A percentile compares a stretch with the other conserved stretches of the same genome.
Evolutionary conservation across 2,113 vertebrate species (phyloP).

Genomic region (Furnarius figulus): DNA sequence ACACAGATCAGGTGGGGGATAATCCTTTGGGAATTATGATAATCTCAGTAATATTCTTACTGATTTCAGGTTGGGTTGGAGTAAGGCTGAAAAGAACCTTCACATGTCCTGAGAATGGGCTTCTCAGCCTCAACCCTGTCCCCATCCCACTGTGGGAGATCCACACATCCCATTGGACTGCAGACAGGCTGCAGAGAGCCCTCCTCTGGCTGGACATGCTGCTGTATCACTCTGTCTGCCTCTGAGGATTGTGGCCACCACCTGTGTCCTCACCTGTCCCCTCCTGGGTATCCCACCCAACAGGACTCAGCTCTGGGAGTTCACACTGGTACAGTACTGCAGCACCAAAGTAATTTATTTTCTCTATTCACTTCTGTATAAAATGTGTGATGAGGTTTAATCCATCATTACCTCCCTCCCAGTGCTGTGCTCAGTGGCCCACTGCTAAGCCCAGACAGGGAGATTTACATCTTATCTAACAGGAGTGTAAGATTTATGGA

Average conservation of each 20-base stretch:
- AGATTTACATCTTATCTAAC: conserved; percentile 37
- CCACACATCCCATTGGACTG: not conserved
- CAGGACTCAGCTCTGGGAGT: not conserved
- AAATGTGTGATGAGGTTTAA: not conserved
- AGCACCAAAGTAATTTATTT: not conserved
- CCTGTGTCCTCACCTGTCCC: fast-evolving
- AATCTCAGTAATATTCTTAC: not conserved
- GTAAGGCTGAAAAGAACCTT: not conserved
- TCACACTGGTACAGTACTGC: not conserved
- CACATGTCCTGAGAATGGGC: not conserved
- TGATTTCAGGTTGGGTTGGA: not conserved
- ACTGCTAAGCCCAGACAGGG: not conserved
- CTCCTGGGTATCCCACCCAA: too few species aligned
- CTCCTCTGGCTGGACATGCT: not conserved
- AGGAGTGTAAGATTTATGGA: conserved; percentile 14
- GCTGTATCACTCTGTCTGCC: not conserved
- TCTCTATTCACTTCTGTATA: not conserved
- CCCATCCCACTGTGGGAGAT: fast-evolving
- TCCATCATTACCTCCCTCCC: not conserved
- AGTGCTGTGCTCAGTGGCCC: not conserved
- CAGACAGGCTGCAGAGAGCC: not conserved
- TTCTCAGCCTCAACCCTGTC: not conserved
- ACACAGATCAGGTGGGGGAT: not conserved
- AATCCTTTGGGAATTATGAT: not conserved
- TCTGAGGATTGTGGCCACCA: not conserved